These are phyloP conservation scores for Stegostoma tigrinum DNA, from an alignment of 2,113 vertebrate genomes.

Conservation along the genomic window DNA sequence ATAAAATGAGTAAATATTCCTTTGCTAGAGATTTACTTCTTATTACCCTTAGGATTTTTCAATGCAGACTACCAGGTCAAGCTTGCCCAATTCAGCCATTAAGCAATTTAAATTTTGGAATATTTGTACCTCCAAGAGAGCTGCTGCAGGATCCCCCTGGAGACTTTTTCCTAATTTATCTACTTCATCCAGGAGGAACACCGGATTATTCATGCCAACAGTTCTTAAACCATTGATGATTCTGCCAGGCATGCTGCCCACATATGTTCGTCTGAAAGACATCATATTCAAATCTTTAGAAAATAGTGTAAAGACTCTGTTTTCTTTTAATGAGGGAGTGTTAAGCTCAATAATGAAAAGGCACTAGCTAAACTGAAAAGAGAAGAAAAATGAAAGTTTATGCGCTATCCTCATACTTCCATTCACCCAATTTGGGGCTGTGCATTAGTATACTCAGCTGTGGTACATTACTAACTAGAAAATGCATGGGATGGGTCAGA, in stretches of 20 bases:
- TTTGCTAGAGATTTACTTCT: neutral
- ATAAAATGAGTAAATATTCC: neutral
- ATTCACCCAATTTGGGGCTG: neutral
- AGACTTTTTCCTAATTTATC: conserved; percentile 93
- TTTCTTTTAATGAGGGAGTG: neutral
- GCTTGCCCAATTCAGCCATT: neutral
- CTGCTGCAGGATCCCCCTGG: conserved; percentile 91
- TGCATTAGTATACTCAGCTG: neutral
- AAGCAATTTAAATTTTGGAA: neutral
- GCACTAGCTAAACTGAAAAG: neutral
- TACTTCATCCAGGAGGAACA: conserved; percentile 91
- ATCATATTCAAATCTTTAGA: conserved; percentile 6
- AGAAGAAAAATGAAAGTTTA: neutral
- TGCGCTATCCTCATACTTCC: neutral
- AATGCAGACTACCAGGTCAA: neutral
- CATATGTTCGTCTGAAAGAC: conserved; percentile 75
- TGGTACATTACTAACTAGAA: neutral
- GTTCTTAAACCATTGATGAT: conserved; percentile 93
- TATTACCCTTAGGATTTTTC: neutral
- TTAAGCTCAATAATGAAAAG: neutral
- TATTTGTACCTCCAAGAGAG: conserved; percentile 79
- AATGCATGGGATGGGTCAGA: neutral
- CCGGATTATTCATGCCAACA: conserved; percentile 86
- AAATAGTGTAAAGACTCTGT: accelerated
- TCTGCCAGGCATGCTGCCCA: conserved; percentile 94